These are phyloP conservation scores for Pygoscelis antarcticus DNA, from an alignment of 2,113 vertebrate genomes.

Conservation along the genomic window DNA sequence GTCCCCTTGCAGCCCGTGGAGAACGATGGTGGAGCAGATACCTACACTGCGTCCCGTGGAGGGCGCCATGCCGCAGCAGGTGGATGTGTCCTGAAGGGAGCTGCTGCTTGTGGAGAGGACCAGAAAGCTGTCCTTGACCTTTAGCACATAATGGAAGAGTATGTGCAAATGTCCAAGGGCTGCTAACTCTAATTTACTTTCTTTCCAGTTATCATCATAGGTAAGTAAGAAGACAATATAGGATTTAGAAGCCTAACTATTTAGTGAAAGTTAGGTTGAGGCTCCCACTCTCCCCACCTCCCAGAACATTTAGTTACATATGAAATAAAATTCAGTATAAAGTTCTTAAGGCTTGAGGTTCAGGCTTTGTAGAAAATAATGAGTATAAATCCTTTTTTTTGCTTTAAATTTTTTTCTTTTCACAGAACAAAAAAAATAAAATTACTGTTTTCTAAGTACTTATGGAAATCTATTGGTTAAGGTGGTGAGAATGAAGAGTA, in stretches of 20 bases:
- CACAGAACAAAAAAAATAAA: background rate
- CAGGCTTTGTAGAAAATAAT: background rate
- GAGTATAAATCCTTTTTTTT: background rate
- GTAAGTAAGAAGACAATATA: background rate
- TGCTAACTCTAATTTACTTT: background rate
- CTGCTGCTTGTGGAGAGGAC: background rate
- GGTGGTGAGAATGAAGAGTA: background rate
- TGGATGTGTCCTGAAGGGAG: background rate
- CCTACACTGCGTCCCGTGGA: background rate
- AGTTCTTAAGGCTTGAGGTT: background rate
- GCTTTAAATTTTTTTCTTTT: background rate
- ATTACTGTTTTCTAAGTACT: background rate
- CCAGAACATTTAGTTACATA: background rate
- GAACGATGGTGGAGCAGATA: background rate
- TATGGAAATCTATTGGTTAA: background rate
- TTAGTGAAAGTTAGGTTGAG: background rate
- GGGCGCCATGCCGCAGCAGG: background rate
- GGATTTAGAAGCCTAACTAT: background rate
- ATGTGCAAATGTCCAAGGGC: background rate
- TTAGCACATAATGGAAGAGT: background rate
- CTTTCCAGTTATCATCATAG: background rate
- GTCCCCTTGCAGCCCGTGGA: background rate
- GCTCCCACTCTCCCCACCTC: fast-evolving
- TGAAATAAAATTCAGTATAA: background rate
- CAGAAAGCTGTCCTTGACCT: background rate